These are phyloP conservation scores for Danaus plexippus DNA, from an alignment of 1,140 invertebrate species.

Conservation along the genomic window DNA sequence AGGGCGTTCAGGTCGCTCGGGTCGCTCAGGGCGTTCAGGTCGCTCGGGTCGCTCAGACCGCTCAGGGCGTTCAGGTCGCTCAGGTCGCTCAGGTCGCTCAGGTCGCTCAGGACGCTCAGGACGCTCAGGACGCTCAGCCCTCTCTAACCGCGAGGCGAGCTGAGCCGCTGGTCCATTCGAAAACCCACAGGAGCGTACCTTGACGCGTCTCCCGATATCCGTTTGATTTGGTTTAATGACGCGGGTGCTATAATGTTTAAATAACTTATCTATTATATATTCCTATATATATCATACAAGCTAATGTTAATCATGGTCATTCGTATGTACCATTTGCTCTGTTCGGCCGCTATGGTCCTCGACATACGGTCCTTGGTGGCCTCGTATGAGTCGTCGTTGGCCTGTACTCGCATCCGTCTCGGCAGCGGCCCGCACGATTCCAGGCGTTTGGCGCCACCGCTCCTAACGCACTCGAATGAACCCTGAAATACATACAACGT, in stretches of 20 bases:
- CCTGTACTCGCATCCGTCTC: slow-evolving; percentile 89
- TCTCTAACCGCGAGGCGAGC: slow-evolving; percentile 32
- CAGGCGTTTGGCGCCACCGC: slow-evolving; percentile 75
- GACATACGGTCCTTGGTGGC: slow-evolving; percentile 91
- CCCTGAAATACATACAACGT: slow-evolving; percentile 65
- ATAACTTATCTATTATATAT: slow-evolving; percentile 1
- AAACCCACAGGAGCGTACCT: slow-evolving; percentile 73
- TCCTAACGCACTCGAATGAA: slow-evolving; percentile 92
- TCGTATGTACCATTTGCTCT: slow-evolving; percentile 87
- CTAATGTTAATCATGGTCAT: too few species aligned
- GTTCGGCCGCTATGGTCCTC: slow-evolving; percentile 88
- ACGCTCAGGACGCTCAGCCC: slow-evolving; percentile 29
- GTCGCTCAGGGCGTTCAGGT: slow-evolving; percentile 34
- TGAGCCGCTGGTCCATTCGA: slow-evolving; percentile 30
- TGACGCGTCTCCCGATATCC: slow-evolving; percentile 88
- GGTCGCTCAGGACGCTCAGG: slow-evolving; percentile 26
- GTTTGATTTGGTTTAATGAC: slow-evolving; percentile 92
- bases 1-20: slow-evolving; percentile 29
- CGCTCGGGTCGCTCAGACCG: slow-evolving; percentile 31
- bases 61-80: slow-evolving; percentile 25
- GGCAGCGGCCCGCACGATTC: slow-evolving; percentile 87
- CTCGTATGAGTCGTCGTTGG: slow-evolving; percentile 95
- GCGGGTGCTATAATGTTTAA: slow-evolving; percentile 79
- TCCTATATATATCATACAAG: not conserved
- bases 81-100: slow-evolving; percentile 24